These are phyloP conservation scores for Ophiodon elongatus DNA, from an alignment of 2,113 vertebrate species.

Conservation along the genomic window DNA sequence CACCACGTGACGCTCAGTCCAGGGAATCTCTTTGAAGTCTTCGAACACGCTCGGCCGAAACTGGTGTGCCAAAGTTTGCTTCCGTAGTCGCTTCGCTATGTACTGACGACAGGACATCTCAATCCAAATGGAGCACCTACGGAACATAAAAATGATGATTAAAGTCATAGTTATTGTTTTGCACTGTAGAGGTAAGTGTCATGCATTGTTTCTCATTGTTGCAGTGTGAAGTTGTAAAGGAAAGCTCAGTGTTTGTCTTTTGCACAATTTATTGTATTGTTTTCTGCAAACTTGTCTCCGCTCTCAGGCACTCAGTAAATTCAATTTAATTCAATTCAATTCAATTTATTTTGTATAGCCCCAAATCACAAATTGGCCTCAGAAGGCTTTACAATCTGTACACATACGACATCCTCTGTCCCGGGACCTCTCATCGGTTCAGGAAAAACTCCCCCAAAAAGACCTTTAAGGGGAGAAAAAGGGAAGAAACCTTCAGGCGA, in stretches of 20 bases:
- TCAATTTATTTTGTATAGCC: neutral
- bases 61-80: neutral
- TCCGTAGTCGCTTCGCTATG: neutral
- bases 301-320: neutral
- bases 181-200: constrained; percentile 38
- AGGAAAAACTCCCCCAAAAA: no score
- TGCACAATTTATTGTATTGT: neutral
- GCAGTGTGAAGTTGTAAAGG: neutral
- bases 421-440: no score
- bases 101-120: neutral
- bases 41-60: neutral
- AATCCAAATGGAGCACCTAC: constrained; percentile 27
- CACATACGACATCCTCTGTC: no score
- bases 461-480: no score
- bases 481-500: no score
- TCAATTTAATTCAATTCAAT: no score
- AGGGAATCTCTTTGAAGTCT: neutral
- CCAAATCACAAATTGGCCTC: neutral
- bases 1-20: neutral
- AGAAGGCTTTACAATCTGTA: no score
- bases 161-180: constrained; percentile 24
- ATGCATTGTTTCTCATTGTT: neutral
- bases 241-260: neutral
- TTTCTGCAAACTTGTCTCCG: neutral
- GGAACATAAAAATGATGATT: neutral